phyloP scores from a whole-genome alignment of 2,888 invertebrate genomes.

The Disparrhopalites patrizii region DNA sequence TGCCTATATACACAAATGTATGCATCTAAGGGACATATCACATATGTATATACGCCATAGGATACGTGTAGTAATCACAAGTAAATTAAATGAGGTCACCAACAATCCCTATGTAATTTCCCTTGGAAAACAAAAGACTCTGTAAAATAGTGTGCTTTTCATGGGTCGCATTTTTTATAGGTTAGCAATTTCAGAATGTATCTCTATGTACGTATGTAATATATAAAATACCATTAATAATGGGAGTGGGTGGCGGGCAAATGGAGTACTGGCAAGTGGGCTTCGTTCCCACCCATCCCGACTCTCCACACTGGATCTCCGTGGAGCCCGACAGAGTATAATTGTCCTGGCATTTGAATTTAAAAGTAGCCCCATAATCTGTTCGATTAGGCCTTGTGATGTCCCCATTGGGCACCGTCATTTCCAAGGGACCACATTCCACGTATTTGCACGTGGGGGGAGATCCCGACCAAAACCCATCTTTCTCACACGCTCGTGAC shows the following conservation, averaged over 20 bases:
- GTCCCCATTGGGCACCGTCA: slow-evolving; percentile 49
- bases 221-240: slow-evolving; percentile 60
- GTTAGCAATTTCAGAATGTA: neutral
- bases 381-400: slow-evolving; percentile 60
- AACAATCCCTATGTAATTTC: no score
- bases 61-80: neutral
- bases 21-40: no score
- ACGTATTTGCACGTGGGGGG: slow-evolving; percentile 82
- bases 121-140: neutral
- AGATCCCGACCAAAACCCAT: slow-evolving; percentile 77
- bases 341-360: slow-evolving; percentile 76
- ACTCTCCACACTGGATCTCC: slow-evolving; percentile 68
- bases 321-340: slow-evolving; percentile 64
- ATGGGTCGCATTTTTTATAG: neutral
- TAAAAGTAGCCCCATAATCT: slow-evolving; percentile 71
- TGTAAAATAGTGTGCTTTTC: neutral
- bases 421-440: slow-evolving; percentile 49
- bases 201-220: no score
- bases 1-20: neutral
- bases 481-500: slow-evolving; percentile 38
- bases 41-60: neutral
- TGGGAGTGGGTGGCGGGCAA: slow-evolving; percentile 75
- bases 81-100: neutral
- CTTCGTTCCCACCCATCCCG: slow-evolving; percentile 81
- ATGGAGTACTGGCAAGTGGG: slow-evolving; percentile 54